Percentiles rank a stretch among this genome's conserved stretches.
These are phyloP conservation scores for Avahi laniger DNA, from an alignment of 2,797 vertebrate species.

Conservation along the genomic window DNA sequence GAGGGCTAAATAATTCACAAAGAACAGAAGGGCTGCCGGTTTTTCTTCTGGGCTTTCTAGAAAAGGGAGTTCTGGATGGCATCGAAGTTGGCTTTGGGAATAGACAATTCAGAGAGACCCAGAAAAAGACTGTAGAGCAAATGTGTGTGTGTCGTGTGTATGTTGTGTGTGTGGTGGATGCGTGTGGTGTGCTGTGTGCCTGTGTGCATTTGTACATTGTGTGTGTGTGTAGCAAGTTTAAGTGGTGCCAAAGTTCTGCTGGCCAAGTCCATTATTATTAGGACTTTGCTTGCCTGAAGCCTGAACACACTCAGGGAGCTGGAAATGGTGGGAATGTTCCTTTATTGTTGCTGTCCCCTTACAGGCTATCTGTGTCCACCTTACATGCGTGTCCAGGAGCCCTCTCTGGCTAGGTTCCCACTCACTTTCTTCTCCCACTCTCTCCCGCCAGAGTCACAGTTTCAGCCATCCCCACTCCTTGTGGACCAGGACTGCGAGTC, in stretches of 20 bases:
- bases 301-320: background rate
- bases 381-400: accelerated
- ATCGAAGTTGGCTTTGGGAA: background rate
- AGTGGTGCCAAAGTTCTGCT: accelerated
- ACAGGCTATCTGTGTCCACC: accelerated
- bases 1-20: too few relatives aligned
- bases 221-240: background rate
- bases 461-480: accelerated
- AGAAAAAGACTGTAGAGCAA: background rate
- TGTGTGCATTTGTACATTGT: background rate
- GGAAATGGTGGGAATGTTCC: too few relatives aligned
- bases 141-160: background rate
- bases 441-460: background rate
- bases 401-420: too few relatives aligned
- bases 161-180: accelerated
- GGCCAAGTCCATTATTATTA: accelerated
- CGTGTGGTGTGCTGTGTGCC: accelerated
- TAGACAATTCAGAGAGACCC: background rate
- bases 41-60: background rate
- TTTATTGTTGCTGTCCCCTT: too few relatives aligned
- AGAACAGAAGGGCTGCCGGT: accelerated
- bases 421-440: background rate
- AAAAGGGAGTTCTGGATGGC: background rate
- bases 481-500: background rate
- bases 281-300: accelerated